Percentiles rank a stretch among this genome's conserved stretches.
Conservation (phyloP, 2,113 vertebrate genomes). For the Circaetus cinerascens region DNA sequence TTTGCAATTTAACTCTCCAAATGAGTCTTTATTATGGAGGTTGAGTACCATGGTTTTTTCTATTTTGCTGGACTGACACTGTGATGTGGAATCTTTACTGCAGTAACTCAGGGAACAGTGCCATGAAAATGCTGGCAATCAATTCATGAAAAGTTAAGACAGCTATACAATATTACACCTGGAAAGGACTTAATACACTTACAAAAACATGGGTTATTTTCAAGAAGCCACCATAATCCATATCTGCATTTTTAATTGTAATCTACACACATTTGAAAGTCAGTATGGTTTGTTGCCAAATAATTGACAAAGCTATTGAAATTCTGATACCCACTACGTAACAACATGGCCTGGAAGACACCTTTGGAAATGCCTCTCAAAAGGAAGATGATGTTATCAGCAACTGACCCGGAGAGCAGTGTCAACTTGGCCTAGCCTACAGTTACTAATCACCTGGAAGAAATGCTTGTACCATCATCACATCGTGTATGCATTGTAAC, state of each 20-base stretch:
- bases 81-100: background rate
- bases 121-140: background rate
- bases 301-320: background rate
- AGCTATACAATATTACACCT: background rate
- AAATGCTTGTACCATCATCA: background rate
- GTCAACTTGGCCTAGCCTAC: background rate
- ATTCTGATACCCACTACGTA: background rate
- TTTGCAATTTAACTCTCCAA: background rate
- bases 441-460: background rate
- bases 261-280: background rate
- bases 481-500: background rate
- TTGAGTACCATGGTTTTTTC: fast-evolving
- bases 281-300: background rate
- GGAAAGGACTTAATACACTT: background rate
- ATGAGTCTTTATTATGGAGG: background rate
- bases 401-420: background rate
- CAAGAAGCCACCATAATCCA: background rate
- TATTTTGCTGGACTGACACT: background rate
- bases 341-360: background rate
- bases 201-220: background rate
- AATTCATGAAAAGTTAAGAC: background rate
- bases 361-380: background rate
- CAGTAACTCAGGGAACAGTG: background rate
- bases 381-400: background rate
- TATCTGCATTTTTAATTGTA: background rate